Evolutionary conservation across 2,797 vertebrate species (phyloP), one percentile per base, ranked within the genome.

Genomic region (Rhincodon typus): DNA sequence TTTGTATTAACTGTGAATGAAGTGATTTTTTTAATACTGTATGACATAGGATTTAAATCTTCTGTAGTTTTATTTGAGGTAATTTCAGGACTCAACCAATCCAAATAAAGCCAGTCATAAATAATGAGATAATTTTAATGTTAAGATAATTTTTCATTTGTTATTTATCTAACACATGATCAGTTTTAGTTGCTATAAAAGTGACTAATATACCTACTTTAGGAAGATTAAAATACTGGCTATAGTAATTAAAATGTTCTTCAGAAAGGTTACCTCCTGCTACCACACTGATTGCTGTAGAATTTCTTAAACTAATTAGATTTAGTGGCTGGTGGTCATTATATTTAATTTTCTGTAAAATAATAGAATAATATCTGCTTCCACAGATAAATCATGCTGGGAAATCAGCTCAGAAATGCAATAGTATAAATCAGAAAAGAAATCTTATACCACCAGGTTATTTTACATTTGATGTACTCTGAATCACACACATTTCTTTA

Each of bases 121-220:
- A 69, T 93, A 67, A 69, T 42, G 7, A 66, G 53, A n/a, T 25
- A 6, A 91, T 69, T 42, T 93, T 69, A 69, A 69, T 25, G 21
- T 93, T 93, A 69, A 42, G n/a, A 67, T 38, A 67, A 67, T 91
- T 91, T 66, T 57, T 67, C 62, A 66, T 91, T 67, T 91, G 21
- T 34, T 34, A 91, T 67, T 88, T 88, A 50, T 53, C 34, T 90
- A 93, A 93, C 90, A 42, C 66, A 69, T 69, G 62, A 67, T 69
- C 8, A 4, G 30, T 62, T 90, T 62, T 42, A n/a, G n/a, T 66
- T 93, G 21, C 42, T 69, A 69, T 93, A 42, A 42, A 67, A 62
- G 90, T 93, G 90, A 25, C 90, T 42, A 93, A 93, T 69, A 91
- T n/a, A 67, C 90, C 66, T 69, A 93, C 21, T 93, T 93, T 69